Base-by-base conservation (phyloP, 2,797 vertebrate species). In the Schizopygopsis malacanthus region DNA sequence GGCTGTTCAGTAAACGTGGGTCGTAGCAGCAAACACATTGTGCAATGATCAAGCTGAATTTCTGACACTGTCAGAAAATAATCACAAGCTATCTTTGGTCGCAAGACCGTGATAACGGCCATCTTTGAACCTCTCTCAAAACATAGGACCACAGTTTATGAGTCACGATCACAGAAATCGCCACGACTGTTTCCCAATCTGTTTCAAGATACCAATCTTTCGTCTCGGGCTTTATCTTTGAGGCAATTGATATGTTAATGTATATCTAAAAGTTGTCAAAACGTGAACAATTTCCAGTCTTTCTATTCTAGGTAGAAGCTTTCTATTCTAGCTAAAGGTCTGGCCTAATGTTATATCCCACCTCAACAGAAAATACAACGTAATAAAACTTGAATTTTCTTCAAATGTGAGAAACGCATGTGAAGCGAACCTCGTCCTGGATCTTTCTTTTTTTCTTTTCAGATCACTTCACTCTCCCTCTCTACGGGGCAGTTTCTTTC, bases 391-490 rank as follows among this genome's bases (percentile, higher is more conserved):
- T 76, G 41, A 20, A 67, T 63, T 20, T 13, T 69, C n/a, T 77
- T 80, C 11, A 84, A 78, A 43, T 37, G 20, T 54, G 33, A 39
- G 45, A 81, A 67, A 69, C 65, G 39, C 18, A 52, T 59, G 76
- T 43, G 22, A 78, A 13, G 20, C 4, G 3, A 33, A 43, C 61
- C 59, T 33, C 39, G 0, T 50, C 28, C 43, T 67, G 52, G 67
- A 82, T 82, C 52, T 56, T 80, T 80, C 25, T 67, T 81, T 84
- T 69, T 43, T 54, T 71, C 37, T 79, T 72, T 82, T 59, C 81
- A 79, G 47, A 84, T 84, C 73, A 54, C 76, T 75, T 37, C 50
- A 28, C 47, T 56, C 41, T 56, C 70, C 71, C 56, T 77, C 79
- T 84, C 70, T 78, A 47, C 45, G 56, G 79, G 43, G 5, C 52